phyloP scores from a whole-genome alignment of 2,888 invertebrate genomes.

The Taphrorychus bicolor region DNA sequence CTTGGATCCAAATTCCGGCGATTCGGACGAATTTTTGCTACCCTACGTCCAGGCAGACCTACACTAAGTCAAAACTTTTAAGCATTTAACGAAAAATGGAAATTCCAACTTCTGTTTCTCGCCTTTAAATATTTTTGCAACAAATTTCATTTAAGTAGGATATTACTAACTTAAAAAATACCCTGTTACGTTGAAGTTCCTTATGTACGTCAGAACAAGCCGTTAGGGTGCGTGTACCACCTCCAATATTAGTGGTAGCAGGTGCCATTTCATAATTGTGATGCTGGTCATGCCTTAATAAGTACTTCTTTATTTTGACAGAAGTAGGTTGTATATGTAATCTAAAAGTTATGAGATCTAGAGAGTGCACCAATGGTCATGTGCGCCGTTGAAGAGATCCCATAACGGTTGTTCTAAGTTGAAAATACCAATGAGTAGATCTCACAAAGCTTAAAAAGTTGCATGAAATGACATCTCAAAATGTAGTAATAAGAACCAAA shows the following conservation, averaged over 20 bases:
- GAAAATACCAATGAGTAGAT: slow-evolving; percentile 29
- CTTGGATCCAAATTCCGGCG: slow-evolving; percentile 62
- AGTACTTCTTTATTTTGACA: neutral
- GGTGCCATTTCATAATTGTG: neutral
- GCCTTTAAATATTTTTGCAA: slow-evolving; percentile 8
- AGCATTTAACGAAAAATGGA: slow-evolving; percentile 20
- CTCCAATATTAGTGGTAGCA: neutral
- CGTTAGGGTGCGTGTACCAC: neutral
- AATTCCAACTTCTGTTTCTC: slow-evolving; percentile 23
- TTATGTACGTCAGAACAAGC: neutral
- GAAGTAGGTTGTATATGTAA: slow-evolving; percentile 4
- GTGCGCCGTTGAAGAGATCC: neutral
- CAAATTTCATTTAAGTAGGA: slow-evolving; percentile 1
- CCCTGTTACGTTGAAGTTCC: slow-evolving; percentile 19
- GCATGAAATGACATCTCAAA: slow-evolving; percentile 25
- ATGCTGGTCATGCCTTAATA: neutral
- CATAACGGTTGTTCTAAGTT: neutral
- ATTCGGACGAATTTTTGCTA: slow-evolving; percentile 67
- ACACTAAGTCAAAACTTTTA: slow-evolving; percentile 29
- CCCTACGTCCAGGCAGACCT: slow-evolving; percentile 65
- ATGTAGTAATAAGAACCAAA: slow-evolving; percentile 38
- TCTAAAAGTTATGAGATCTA: slow-evolving; percentile 12
- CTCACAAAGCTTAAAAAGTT: slow-evolving; percentile 15
- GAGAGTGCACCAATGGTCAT: slow-evolving; percentile 5
- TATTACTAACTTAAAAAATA: slow-evolving; percentile 16